Evolutionary conservation across 2,888 invertebrate genomes (phyloP).

Genomic region (Cyaniris semiargus): DNA sequence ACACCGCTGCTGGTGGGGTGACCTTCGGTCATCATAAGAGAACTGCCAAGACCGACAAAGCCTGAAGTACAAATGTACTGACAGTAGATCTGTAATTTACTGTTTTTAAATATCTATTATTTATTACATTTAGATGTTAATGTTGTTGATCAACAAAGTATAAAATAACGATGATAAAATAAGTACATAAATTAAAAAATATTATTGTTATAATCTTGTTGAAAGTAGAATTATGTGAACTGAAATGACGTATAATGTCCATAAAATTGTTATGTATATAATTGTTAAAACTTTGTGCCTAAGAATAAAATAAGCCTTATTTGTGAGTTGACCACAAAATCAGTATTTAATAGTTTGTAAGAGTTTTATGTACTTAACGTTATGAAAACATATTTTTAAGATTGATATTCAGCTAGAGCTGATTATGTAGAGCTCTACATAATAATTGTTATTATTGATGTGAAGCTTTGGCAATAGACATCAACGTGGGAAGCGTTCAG

Average conservation of each 20-base stretch:
- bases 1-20: constrained; percentile 68
- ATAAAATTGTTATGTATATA: not conserved
- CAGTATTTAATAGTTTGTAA: constrained; percentile 31
- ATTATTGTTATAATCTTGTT: not conserved
- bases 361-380: not conserved
- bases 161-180: not conserved
- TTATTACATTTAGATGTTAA: not conserved
- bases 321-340: constrained; percentile 12
- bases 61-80: not conserved
- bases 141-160: not conserved
- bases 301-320: not conserved
- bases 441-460: no score
- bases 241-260: no score
- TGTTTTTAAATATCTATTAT: constrained; percentile 39
- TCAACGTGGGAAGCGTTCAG: not conserved
- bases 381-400: not conserved
- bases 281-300: not conserved
- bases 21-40: constrained; percentile 72
- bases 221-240: not conserved
- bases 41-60: constrained; percentile 55
- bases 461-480: not conserved
- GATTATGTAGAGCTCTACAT: no score
- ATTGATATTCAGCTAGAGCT: not conserved
- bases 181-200: not conserved
- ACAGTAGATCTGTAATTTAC: not conserved